Evolutionary conservation across 2,888 invertebrate species (phyloP), one percentile per base, ranked within the genome.

Genomic region (Sthenelais limicola): DNA sequence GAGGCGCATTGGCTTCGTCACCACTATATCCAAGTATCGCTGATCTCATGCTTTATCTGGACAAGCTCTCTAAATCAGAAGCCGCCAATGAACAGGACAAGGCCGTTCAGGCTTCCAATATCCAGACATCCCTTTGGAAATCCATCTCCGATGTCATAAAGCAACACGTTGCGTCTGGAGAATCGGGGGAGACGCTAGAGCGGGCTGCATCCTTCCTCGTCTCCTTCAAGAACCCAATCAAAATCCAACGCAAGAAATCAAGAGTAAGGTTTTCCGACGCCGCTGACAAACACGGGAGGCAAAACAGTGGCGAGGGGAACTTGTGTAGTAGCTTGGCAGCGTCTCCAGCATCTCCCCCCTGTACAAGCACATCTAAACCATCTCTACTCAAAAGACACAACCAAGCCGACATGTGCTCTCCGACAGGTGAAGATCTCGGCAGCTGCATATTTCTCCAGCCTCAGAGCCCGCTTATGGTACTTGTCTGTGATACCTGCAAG

Each of bases 1-100:
- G 76, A 21, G 74, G 80, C 18, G 76, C 76, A 7, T 76, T 85
- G 26, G 77, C 80, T n/a, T 81, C 75, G 26, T 80, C 84, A 1
- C 78, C 82, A 0, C 72, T 85, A 5, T 83, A 82, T 71, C 52
- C 68, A 43, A 74, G 77, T 71, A 30, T 75, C 68, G 48, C 58
- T 33, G 24, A 67, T 33, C 71, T 73, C 3, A 21, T 49, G 33
- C 32, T 35, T n/a, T 68, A 26, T 28, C 68, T 68, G n/a, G n/a
- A 68, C 4, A 68, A 68, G 30, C 67, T 67, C n/a, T 12, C 28
- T 26, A 26, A 26, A 28, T n/a, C n/a, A 5, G 51, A 67, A 18
- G 67, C 26, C 28, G 7, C 47, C 48, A 38, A 48, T 15, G 47
- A 48, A 28, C 2, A 43, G 5, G 26, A 35, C 12, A 67, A 48